Evolutionary conservation across 2,797 vertebrate species (phyloP).

Genomic region (Falco rusticolus): DNA sequence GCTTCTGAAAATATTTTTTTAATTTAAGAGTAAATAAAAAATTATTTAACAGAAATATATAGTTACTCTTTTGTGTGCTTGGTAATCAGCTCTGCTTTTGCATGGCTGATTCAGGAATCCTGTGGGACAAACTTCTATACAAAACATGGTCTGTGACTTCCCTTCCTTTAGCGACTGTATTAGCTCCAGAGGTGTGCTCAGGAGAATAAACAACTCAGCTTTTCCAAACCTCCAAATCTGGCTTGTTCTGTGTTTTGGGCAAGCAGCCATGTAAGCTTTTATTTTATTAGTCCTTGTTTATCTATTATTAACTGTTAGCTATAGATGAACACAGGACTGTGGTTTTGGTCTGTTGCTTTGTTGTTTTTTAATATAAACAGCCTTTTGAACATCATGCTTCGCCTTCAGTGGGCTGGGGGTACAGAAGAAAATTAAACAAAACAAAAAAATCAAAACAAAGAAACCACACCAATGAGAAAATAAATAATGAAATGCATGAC

Average conservation of each 20-base stretch:
- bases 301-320: slow-evolving; percentile 38
- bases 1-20: background rate
- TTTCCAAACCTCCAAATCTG: slow-evolving; percentile 5
- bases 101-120: background rate
- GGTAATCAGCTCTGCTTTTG: background rate
- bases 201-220: background rate
- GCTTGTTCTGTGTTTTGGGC: background rate
- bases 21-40: background rate
- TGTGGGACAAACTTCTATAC: background rate
- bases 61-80: background rate
- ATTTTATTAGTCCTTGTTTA: slow-evolving; percentile 50
- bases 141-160: background rate
- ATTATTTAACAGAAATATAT: background rate
- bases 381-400: slow-evolving; percentile 3
- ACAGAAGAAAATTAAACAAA: slow-evolving; percentile 43
- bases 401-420: background rate
- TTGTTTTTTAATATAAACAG: slow-evolving; percentile 51
- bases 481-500: background rate
- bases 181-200: slow-evolving; percentile 25
- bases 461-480: slow-evolving; percentile 59
- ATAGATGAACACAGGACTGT: slow-evolving; percentile 7
- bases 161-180: background rate
- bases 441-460: slow-evolving; percentile 26
- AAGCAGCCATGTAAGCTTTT: background rate
- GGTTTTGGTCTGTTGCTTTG: slow-evolving; percentile 55